phyloP scores from a whole-genome alignment of 2,797 vertebrate genomes.

The Octomys mimax region DNA sequence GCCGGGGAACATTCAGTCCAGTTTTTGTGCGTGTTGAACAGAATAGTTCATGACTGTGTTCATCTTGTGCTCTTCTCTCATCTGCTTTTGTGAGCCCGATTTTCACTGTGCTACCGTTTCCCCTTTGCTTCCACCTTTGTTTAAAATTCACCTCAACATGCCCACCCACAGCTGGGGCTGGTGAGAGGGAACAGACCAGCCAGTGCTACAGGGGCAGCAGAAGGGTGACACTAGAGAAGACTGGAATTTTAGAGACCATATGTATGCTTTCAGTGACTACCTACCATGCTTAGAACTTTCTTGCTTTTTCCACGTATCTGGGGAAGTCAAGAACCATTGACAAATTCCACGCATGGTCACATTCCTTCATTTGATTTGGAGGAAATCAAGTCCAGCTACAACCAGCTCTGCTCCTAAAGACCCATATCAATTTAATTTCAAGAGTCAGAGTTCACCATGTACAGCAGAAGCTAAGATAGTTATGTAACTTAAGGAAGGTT shows the following conservation, averaged over 20 bases:
- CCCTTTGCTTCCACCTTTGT: neutral
- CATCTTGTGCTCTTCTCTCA: constrained; percentile 12
- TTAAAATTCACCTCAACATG: neutral
- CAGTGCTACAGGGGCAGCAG: neutral
- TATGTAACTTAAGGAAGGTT: constrained; percentile 70
- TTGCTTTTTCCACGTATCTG: constrained; percentile 39
- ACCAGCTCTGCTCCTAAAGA: constrained; percentile 9
- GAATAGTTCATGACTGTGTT: neutral
- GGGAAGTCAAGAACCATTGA: neutral
- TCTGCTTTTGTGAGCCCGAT: neutral
- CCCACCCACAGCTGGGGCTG: neutral
- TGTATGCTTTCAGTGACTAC: neutral
- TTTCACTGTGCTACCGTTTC: constrained; percentile 35
- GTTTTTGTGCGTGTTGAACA: neutral
- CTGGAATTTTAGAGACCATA: neutral
- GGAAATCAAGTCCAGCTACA: constrained; percentile 16
- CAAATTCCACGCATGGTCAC: neutral
- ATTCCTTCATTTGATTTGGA: neutral
- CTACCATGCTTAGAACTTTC: neutral
- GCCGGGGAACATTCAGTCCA: neutral
- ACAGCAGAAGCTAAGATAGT: constrained; percentile 63
- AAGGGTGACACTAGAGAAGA: neutral
- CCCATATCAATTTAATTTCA: neutral
- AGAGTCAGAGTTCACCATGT: constrained; percentile 67
- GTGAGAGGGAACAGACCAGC: neutral